Conservation (phyloP, 1,140 invertebrate genomes). For the Pomacea maculata region DNA sequence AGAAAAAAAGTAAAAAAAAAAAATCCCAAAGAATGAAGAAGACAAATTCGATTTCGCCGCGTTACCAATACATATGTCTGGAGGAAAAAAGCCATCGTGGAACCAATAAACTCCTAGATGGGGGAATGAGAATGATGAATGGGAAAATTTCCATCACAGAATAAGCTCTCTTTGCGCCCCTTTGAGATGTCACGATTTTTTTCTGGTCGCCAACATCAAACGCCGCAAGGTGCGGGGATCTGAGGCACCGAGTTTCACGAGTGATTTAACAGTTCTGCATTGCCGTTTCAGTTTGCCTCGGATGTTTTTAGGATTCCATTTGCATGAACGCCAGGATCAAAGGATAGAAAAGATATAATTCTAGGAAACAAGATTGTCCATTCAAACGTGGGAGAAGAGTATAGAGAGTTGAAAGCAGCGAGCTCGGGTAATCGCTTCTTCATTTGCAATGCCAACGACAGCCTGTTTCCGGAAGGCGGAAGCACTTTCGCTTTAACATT, state of each 20-base stretch:
- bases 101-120: conserved; percentile 1
- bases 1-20: too few species aligned
- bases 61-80: too few species aligned
- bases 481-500: too few species aligned
- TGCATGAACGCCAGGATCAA: background rate
- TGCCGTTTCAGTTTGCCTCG: conserved; percentile 13
- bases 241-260: background rate
- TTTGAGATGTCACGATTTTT: background rate
- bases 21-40: too few species aligned
- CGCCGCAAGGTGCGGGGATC: background rate
- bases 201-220: conserved; percentile 2
- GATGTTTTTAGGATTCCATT: conserved; percentile 15
- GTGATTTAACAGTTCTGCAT: background rate
- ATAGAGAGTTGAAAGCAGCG: background rate
- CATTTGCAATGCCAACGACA: too few species aligned
- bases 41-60: too few species aligned
- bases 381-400: background rate
- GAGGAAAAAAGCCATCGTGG: too few species aligned
- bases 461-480: too few species aligned
- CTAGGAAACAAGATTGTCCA: conserved; percentile 15
- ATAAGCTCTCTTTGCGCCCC: background rate
- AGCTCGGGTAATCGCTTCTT: too few species aligned
- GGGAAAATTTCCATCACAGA: conserved; percentile 1
- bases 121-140: background rate
- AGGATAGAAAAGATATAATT: conserved; percentile 6